Base-by-base conservation (phyloP, 2,888 invertebrate species). In the Philopedon plagiatum region DNA sequence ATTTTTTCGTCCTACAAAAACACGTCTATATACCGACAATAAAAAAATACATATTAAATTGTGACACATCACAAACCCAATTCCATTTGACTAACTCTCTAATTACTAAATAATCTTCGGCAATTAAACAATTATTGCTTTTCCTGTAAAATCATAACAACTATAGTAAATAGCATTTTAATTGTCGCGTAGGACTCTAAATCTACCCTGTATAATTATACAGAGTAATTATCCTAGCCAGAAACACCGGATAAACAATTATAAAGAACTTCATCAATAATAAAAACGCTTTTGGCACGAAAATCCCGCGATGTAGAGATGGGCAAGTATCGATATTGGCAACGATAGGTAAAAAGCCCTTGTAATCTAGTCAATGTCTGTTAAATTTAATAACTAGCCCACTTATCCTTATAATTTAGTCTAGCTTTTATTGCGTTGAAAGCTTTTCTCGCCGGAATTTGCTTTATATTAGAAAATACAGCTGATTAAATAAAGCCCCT, bases 221-320 rank as follows among this genome's bases (percentile, higher is more conserved):
- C 81, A 81, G 78, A 80, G 81, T 84, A 83, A 84, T 83, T 82
- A 81, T 80, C 76, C 78, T 74, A 77, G 80, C 76, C 77, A 21
- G 80, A 80, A 84, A 84, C 84, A 78, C 84, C 84, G 85, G 85
- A 85, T 84, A 84, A 81, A 81, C 84, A 84, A 82, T 80, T 81
- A 85, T 84, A 85, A 85, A 84, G 78, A 83, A 83, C 81, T 81
- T 83, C 81, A 81, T 83, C 82, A 81, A 81, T 81, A 81, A 78
- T 71, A 74, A 75, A 76, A 46, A 21, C 21, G 26, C 60, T 39
- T 34, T 13, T 26, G 60, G 37, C 60, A 60, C 60, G 60, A 60
- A 39, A 60, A 60, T 44, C 44, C 2, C 21, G 1, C n/a, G 26
- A n/a, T n/a, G 13, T 41, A 41, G 21, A 23, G 21, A 41, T 41